Evolutionary conservation across 1,140 invertebrate species (phyloP).

Genomic region (Cataglyphis hispanica): DNA sequence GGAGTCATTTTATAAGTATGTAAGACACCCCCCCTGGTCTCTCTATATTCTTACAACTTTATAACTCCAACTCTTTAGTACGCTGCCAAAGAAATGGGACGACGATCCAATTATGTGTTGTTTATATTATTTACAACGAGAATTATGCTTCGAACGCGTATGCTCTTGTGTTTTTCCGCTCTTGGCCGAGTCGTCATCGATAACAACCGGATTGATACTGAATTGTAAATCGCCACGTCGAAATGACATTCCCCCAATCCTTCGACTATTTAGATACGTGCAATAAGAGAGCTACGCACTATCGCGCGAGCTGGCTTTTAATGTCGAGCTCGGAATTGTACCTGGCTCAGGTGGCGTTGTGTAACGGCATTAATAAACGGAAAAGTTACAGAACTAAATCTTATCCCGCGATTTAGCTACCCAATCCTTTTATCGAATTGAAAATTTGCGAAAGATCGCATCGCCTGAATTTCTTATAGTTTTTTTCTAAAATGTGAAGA

Average conservation of each 20-base stretch:
- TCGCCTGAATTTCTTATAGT: background rate
- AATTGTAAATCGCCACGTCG: constrained; percentile 68
- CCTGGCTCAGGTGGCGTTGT: constrained; percentile 80
- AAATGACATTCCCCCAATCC: background rate
- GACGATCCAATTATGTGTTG: constrained; percentile 45
- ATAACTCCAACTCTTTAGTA: constrained; percentile 11
- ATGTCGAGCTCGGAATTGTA: constrained; percentile 82
- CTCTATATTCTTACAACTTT: constrained; percentile 47
- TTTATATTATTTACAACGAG: constrained; percentile 65
- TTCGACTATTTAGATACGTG: constrained; percentile 43
- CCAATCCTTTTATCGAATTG: background rate
- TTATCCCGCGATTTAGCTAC: background rate
- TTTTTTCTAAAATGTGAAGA: background rate
- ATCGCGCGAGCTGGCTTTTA: constrained; percentile 79
- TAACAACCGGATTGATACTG: constrained; percentile 24
- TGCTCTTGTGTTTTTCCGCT: constrained; percentile 24
- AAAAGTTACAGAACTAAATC: constrained; percentile 60
- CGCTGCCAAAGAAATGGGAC: constrained; percentile 66
- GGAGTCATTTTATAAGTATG: constrained; percentile 22
- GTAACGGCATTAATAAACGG: constrained; percentile 82
- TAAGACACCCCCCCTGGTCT: background rate
- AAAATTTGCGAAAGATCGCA: background rate
- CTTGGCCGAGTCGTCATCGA: constrained; percentile 8
- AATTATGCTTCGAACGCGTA: constrained; percentile 47
- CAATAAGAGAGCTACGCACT: constrained; percentile 65